A percentile compares a stretch with the other conserved stretches of the same genome.
Evolutionary conservation across 2,888 invertebrate species (phyloP).

Genomic region (Aquatica leii): DNA sequence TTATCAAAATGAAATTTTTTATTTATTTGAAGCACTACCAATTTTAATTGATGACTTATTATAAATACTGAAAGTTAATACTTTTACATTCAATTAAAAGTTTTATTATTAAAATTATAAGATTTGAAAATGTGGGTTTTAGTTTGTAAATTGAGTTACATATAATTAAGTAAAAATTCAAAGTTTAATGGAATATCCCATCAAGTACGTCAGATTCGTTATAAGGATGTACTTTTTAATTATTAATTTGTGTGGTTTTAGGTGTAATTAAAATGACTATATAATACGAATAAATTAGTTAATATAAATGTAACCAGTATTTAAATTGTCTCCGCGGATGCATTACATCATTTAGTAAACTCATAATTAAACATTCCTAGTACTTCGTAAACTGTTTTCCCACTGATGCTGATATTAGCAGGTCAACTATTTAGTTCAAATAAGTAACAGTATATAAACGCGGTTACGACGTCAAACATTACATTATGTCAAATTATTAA

Average conservation of each 20-base stretch:
- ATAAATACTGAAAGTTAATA: no score
- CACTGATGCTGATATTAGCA: not conserved
- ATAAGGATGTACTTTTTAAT: not conserved
- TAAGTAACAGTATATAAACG: not conserved
- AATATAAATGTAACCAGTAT: slow-evolving; percentile 12
- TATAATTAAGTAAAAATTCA: no score
- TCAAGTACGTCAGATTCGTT: not conserved
- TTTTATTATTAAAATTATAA: no score
- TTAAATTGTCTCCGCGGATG: slow-evolving; percentile 15
- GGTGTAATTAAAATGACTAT: not conserved
- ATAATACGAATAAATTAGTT: not conserved
- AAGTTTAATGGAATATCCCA: no score
- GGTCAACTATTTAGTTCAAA: slow-evolving; percentile 9
- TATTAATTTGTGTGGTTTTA: not conserved
- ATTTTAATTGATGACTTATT: no score
- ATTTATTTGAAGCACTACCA: no score
- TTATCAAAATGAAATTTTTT: no score
- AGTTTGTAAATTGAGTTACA: no score
- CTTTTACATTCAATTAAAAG: no score
- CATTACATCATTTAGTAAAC: slow-evolving; percentile 12
- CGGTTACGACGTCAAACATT: not conserved
- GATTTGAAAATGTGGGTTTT: no score
- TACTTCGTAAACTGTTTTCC: slow-evolving; percentile 6
- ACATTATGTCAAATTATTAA: no score
- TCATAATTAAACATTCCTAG: slow-evolving; percentile 13